A percentile compares a stretch with the other conserved stretches of the same genome.
These are phyloP conservation scores for Bembecia ichneumoniformis DNA, from an alignment of 2,888 invertebrate species.

Conservation along the genomic window DNA sequence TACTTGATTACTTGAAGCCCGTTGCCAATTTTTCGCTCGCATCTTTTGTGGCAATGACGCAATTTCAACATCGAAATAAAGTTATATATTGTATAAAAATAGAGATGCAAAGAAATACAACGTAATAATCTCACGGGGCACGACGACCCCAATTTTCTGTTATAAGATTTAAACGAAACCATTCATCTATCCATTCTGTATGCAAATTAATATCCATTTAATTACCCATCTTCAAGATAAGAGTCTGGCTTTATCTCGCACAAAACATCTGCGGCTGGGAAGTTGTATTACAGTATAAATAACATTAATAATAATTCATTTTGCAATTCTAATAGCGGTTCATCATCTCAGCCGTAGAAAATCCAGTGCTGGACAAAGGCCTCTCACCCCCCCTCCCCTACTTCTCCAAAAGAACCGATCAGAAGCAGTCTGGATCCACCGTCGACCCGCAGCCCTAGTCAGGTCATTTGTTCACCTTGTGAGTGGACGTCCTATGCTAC, in stretches of 20 bases:
- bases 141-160: conserved; percentile 40
- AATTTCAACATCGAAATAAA: neutral
- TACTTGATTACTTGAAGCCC: neutral
- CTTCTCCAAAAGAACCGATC: too few species aligned
- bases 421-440: too few species aligned
- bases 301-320: conserved; percentile 19
- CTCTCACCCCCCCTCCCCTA: too few species aligned
- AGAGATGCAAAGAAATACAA: neutral
- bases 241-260: conserved; percentile 28
- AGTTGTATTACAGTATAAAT: conserved; percentile 35
- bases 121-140: conserved; percentile 37
- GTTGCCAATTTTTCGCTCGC: neutral
- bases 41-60: neutral
- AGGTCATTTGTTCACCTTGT: too few species aligned
- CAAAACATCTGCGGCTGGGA: conserved; percentile 20
- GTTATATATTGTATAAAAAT: neutral
- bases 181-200: conserved; percentile 36
- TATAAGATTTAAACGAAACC: conserved; percentile 31
- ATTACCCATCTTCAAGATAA: conserved; percentile 39
- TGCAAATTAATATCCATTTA: conserved; percentile 51
- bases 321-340: conserved; percentile 21
- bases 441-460: too few species aligned
- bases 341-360: too few species aligned
- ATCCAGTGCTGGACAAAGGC: too few species aligned
- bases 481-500: too few species aligned